Evolutionary conservation across 2,888 invertebrate genomes (phyloP).

Genomic region (Synanthedon tipuliformis): DNA sequence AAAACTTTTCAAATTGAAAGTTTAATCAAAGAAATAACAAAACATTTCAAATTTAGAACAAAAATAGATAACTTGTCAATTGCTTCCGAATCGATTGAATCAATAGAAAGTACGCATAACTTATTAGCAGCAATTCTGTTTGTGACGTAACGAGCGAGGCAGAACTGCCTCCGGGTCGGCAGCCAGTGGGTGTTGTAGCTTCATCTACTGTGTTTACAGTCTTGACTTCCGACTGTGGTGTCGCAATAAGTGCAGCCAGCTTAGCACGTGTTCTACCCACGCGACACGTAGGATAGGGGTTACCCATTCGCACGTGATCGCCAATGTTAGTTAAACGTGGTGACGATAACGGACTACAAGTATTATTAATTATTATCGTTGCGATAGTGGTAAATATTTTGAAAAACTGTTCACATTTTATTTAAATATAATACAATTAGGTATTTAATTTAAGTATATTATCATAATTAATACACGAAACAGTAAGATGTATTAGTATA

Average conservation of each 20-base stretch:
- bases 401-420: too few relatives aligned
- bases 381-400: too few relatives aligned
- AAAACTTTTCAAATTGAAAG: too few relatives aligned
- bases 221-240: slow-evolving; percentile 3
- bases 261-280: slow-evolving; percentile 7
- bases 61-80: background rate
- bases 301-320: slow-evolving; percentile 2
- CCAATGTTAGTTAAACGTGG: background rate
- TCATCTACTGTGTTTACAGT: background rate
- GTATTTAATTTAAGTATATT: too few relatives aligned
- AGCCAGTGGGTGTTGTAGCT: background rate
- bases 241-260: slow-evolving; percentile 3
- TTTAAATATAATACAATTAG: too few relatives aligned
- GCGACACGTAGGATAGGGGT: slow-evolving; percentile 4
- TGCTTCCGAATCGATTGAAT: background rate
- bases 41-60: background rate
- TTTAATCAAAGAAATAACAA: too few relatives aligned
- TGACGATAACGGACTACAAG: too few relatives aligned
- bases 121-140: background rate
- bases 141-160: background rate
- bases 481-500: too few relatives aligned
- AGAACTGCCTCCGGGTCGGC: background rate
- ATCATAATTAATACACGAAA: too few relatives aligned
- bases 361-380: too few relatives aligned
- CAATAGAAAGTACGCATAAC: background rate